Base-by-base conservation (phyloP, 2,888 invertebrate genomes). In the Pilophorus perplexus region DNA sequence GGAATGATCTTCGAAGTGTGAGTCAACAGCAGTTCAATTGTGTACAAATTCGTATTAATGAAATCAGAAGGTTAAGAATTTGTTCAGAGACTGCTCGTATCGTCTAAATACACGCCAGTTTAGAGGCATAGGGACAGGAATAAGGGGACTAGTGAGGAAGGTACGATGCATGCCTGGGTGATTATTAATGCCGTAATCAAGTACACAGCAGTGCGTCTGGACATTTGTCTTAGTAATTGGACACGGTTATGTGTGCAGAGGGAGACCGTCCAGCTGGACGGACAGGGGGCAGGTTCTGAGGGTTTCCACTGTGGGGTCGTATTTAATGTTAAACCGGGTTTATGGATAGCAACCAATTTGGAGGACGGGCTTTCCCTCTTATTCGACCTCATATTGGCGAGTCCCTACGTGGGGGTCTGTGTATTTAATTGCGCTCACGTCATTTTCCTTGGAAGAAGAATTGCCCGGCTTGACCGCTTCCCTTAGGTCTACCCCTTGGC, bases 131-230 rank as follows among this genome's bases (percentile, higher is more conserved):
- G n/a, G n/a, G n/a, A n/a, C n/a, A n/a, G n/a, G n/a, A n/a, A n/a
- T n/a, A n/a, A n/a, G n/a, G n/a, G n/a, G n/a, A n/a, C n/a, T n/a
- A n/a, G n/a, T n/a, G n/a, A n/a, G n/a, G n/a, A n/a, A n/a, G n/a
- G n/a, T n/a, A n/a, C n/a, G n/a, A n/a, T n/a, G n/a, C n/a, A 27
- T 28, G 42, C 42, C 27, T 42, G 12, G 22, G 40, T 23, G 59
- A 59, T 59, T 59, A 59, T 59, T 59, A 59, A 59, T 59, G 59
- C 59, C 59, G 59, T 59, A 59, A 59, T 59, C 59, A 59, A 59
- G 59, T 40, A 20, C 42, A 25, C 59, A 59, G 59, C 59, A 59
- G 40, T 59, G 59, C 59, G 59, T 42, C 42, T 42, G 59, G 40
- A 42, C 59, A 59, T 59, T 59, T 59, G 59, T 59, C 59, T 59